phyloP scores from a whole-genome alignment of 2,797 vertebrate species.

The Loris lydekkerianus region DNA sequence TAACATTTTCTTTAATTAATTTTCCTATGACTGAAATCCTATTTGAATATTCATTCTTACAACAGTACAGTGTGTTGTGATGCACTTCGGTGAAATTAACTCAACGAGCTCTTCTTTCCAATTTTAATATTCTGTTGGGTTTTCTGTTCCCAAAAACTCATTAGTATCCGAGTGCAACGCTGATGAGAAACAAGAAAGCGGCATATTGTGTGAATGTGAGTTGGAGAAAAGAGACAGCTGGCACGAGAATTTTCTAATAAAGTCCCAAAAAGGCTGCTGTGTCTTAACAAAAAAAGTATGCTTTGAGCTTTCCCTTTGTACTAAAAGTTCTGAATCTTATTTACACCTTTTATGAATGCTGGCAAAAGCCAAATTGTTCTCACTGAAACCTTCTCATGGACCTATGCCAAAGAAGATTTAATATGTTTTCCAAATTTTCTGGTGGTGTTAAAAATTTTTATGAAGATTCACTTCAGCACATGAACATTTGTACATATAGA shows the following conservation, averaged over 20 bases:
- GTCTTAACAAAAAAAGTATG: conserved; percentile 83
- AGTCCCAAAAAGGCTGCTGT: conserved; percentile 89
- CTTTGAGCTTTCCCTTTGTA: conserved; percentile 88
- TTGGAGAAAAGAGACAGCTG: conserved; percentile 93
- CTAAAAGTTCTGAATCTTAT: conserved; percentile 88
- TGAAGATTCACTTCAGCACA: conserved; percentile 35
- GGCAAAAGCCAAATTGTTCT: conserved; percentile 79
- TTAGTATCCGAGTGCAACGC: conserved; percentile 94
- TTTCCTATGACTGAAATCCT: conserved; percentile 89
- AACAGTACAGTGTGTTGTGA: conserved; percentile 88
- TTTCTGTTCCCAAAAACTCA: conserved; percentile 94
- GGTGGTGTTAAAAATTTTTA: conserved; percentile 30
- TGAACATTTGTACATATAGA: conserved; percentile 34
- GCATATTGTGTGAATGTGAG: conserved; percentile 96
- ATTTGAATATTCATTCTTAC: conserved; percentile 91
- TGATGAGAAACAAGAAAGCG: conserved; percentile 92
- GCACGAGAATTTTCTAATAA: conserved; percentile 93
- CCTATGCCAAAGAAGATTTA: conserved; percentile 82
- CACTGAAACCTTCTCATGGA: conserved; percentile 83
- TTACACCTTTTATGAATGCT: conserved; percentile 88
- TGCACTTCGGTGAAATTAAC: conserved; percentile 91
- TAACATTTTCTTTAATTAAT: conserved; percentile 90
- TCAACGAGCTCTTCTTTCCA: conserved; percentile 89
- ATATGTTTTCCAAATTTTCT: conserved; percentile 80
- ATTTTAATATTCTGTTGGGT: conserved; percentile 93